Percentiles rank a stretch among this genome's conserved stretches.
phyloP scores from a whole-genome alignment of 2,797 vertebrate genomes.

The Monodelphis domestica region DNA sequence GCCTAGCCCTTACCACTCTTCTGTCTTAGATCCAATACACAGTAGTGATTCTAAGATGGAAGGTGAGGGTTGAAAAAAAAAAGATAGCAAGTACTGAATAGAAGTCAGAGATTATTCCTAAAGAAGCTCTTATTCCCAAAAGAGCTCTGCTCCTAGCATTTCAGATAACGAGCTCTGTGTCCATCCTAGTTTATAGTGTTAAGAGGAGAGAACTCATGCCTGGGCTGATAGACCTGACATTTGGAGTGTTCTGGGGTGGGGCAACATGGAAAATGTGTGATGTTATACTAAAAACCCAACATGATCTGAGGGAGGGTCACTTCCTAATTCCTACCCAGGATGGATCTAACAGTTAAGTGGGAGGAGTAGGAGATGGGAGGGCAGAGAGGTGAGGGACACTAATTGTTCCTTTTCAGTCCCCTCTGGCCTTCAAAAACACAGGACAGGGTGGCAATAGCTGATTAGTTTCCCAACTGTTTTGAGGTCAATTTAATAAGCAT shows the following conservation, averaged over 20 bases:
- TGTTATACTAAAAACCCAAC: slow-evolving; percentile 38
- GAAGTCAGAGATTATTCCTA: neutral
- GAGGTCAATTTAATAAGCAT: neutral
- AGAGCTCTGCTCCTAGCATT: neutral
- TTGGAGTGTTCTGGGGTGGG: neutral
- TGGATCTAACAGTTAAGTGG: slow-evolving; percentile 59
- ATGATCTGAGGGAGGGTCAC: slow-evolving; percentile 36
- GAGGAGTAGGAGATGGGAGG: slow-evolving; percentile 45
- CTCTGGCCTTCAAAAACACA: slow-evolving; percentile 46
- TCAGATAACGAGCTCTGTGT: neutral
- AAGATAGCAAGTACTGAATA: neutral
- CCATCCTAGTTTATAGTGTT: neutral
- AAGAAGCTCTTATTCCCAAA: neutral
- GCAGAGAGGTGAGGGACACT: slow-evolving; percentile 58
- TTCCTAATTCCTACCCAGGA: slow-evolving; percentile 68
- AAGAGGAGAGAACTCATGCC: neutral
- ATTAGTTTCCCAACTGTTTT: neutral
- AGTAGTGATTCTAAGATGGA: too few relatives aligned
- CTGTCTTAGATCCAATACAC: too few relatives aligned
- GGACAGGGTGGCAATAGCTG: neutral
- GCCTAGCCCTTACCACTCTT: too few relatives aligned
- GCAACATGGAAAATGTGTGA: slow-evolving; percentile 36
- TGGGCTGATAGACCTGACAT: neutral
- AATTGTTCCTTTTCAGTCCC: slow-evolving; percentile 27
- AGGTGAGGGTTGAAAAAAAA: too few relatives aligned